Evolutionary conservation across 2,113 vertebrate genomes (phyloP).

Genomic region (Callipepla californica): DNA sequence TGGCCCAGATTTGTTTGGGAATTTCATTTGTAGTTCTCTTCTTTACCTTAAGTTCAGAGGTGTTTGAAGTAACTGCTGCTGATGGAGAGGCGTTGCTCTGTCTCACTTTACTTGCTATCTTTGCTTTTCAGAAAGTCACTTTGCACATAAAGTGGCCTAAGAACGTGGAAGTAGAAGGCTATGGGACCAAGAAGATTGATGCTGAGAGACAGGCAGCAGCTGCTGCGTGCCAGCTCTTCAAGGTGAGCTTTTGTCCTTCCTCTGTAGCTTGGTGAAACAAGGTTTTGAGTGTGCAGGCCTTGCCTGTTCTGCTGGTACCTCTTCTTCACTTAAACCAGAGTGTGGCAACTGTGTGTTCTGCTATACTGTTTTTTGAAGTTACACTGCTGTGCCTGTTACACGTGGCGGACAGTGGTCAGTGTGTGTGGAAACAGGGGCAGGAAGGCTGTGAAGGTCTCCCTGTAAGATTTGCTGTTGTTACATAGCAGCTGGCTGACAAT

Average conservation of each 20-base stretch:
- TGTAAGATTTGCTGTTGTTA: too few relatives aligned
- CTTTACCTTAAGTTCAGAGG: not conserved
- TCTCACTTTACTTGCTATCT: not conserved
- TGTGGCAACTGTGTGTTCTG: rapidly evolving
- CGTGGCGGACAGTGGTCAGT: not conserved
- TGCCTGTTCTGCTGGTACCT: rapidly evolving
- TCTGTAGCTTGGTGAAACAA: not conserved
- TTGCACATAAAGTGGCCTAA: conserved; percentile 91
- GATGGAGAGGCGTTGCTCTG: not conserved
- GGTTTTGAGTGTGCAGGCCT: not conserved
- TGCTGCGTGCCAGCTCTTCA: conserved; percentile 89
- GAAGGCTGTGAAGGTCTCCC: not conserved
- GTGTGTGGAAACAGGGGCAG: not conserved
- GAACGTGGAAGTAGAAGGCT: conserved; percentile 90
- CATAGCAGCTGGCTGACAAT: not conserved
- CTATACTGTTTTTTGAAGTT: not conserved
- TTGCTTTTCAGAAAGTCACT: conserved; percentile 85
- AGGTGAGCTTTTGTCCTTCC: conserved; percentile 71
- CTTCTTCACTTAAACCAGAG: not conserved
- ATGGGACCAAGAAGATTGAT: conserved; percentile 86
- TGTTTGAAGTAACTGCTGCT: not conserved
- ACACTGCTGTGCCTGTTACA: rapidly evolving
- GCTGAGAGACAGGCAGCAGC: conserved; percentile 93
- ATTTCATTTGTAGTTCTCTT: not conserved
- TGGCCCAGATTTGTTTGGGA: rapidly evolving